Evolutionary conservation across 1,140 invertebrate genomes (phyloP), one percentile per base, ranked within the genome.

Genomic region (Acromyrmex charruanus): DNA sequence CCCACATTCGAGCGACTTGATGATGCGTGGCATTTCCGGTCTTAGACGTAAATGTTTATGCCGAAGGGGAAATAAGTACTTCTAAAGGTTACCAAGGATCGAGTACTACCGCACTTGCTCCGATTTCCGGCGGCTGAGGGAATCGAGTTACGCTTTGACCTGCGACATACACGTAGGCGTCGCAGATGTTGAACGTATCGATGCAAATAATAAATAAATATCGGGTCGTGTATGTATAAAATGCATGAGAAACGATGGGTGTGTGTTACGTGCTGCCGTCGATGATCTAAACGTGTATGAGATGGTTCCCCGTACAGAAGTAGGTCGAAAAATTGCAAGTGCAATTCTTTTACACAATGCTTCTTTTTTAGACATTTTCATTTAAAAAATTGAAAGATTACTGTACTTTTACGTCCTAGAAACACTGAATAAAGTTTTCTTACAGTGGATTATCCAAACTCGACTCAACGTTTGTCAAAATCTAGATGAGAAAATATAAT

Each of bases 121-220:
- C 55, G 80, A 61, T 74, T 84, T 84, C 55, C 69, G 80, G 28
- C 18, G 49, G 21, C 12, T 31, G 68, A 35, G 25, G 55, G 69
- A 49, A 25, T 84, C 44, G 31, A 49, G 35, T 82, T 61, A 61
- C 55, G 39, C 69, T 84, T 74, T 74, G 69, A 84, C 25, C 58
- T 55, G 69, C 68, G 39, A 18, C 68, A 74, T 61, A 61, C 55
- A 51, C n/a, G 35, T 74, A 74, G 80, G 55, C 14, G 65, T 63
- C 69, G 55, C 80, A 74, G 55, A 58, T 84, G 69, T 82, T 35
- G 39, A n/a, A 69, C 53, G 35, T n/a, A 31, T 25, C 14, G 55
- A 63, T 35, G 69, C 69, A 74, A 84, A 75, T 63, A 84, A 84
- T 84, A 75, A 84, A 84, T 84, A 84, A 84, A 75, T 39, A 74